Base-by-base conservation (phyloP, 1,140 invertebrate species). In the Neelides sp. region DNA sequence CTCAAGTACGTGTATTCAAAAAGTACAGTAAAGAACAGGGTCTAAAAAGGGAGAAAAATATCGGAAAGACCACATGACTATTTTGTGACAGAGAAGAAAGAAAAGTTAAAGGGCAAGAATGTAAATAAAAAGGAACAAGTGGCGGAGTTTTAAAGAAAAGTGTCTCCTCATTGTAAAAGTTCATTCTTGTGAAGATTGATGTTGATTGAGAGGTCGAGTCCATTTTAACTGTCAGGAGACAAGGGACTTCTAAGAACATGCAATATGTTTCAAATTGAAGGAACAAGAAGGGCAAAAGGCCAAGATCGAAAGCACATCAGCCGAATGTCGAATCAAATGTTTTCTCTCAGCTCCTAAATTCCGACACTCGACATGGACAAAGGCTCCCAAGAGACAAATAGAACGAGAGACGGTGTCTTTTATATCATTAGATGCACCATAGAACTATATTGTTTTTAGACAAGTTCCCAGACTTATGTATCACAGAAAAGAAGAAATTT, bases 131-230 rank as follows among this genome's bases (percentile, higher is more conserved):
- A 23, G 32, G 34, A 30, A 22, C 13, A 35, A 22, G 32, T 22
- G 17, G 12, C 26, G 26, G 19, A 23, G 19, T 15, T 26, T 12
- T 15, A 27, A 15, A 10, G 4, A n/a, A 43, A 27, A 13, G 4
- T 24, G 15, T n/a, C 26, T 8, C 7, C 28, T 13, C 7, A n/a
- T 32, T 7, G 7, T 8, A 5, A 32, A 32, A 8, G 28, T 32
- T 32, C 28, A 32, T 26, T 23, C 35, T 30, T 40, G 49, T 34
- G 41, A 42, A 50, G 49, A 50, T 50, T 50, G 49, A 50, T 50
- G 49, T 30, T 50, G 49, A 50, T 42, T 35, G 48, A 35, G 40
- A 35, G 26, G 20, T 13, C 7, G n/a, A n/a, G 7, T 32, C 39
- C 48, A 41, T 39, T 49, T 49, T 49, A 49, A 39, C 48, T 49